phyloP scores from a whole-genome alignment of 2,113 vertebrate genomes.

The Procavia capensis region DNA sequence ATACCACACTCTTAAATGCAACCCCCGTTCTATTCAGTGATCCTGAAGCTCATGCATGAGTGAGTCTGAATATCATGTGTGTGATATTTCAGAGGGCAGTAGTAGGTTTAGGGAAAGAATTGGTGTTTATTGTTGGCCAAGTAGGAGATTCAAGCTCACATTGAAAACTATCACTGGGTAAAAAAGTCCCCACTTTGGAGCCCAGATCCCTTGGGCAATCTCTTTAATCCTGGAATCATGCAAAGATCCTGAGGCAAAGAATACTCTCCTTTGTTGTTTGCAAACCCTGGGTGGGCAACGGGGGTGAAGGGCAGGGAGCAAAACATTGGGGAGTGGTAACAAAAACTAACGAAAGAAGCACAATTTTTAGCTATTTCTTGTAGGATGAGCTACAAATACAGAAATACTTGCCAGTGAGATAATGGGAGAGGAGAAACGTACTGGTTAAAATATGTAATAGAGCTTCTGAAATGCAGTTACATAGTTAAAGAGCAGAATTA shows the following conservation, averaged over 20 bases:
- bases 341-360: neutral
- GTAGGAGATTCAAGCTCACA: conserved; percentile 13
- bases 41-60: neutral
- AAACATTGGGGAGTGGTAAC: neutral
- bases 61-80: neutral
- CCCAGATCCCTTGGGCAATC: neutral
- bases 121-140: conserved; percentile 1
- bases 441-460: neutral
- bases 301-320: neutral
- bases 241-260: conserved; percentile 26
- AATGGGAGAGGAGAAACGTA: neutral
- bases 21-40: neutral
- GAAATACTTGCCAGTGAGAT: neutral
- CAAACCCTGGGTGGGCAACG: neutral
- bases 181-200: neutral
- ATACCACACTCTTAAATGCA: neutral
- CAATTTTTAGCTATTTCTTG: conserved; percentile 12
- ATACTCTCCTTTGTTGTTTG: conserved; percentile 9
- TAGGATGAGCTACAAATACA: neutral
- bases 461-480: neutral
- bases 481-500: neutral
- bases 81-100: neutral
- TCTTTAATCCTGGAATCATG: conserved; percentile 46
- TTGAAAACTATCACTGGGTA: neutral
- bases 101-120: neutral